A percentile compares a stretch with the other conserved stretches of the same genome.
Evolutionary conservation across 2,888 invertebrate genomes (phyloP).

Genomic region (Pristionchus japonicus): DNA sequence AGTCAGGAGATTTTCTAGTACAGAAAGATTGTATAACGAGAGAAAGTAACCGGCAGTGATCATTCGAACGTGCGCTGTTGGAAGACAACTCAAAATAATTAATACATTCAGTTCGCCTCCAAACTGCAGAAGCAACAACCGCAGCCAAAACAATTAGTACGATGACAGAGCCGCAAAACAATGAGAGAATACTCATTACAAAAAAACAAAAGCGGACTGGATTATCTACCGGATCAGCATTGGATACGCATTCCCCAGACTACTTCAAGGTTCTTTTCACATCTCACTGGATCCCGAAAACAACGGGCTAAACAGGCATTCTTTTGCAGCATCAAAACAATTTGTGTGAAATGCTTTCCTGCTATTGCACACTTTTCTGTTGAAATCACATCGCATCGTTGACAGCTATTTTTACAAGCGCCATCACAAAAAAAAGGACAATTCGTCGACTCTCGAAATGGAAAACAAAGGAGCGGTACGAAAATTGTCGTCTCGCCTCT

Average conservation of each 20-base stretch:
- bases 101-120: neutral
- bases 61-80: neutral
- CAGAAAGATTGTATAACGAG: neutral
- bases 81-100: neutral
- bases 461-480: too few species aligned
- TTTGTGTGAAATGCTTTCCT: too few species aligned
- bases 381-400: too few species aligned
- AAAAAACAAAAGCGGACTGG: neutral
- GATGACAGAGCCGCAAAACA: neutral
- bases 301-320: too few species aligned
- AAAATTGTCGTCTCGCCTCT: too few species aligned
- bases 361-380: too few species aligned
- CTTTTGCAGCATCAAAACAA: too few species aligned
- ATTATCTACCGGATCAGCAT: neutral
- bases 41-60: neutral
- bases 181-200: neutral
- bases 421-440: too few species aligned
- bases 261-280: neutral
- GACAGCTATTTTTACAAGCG: too few species aligned
- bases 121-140: neutral
- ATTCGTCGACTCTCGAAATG: too few species aligned
- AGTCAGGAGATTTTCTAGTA: neutral
- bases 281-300: neutral
- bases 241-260: neutral
- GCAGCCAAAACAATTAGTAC: neutral